Evolutionary conservation across 2,797 vertebrate species (phyloP), one percentile per base, ranked within the genome.

Genomic region (Myotis planiceps): DNA sequence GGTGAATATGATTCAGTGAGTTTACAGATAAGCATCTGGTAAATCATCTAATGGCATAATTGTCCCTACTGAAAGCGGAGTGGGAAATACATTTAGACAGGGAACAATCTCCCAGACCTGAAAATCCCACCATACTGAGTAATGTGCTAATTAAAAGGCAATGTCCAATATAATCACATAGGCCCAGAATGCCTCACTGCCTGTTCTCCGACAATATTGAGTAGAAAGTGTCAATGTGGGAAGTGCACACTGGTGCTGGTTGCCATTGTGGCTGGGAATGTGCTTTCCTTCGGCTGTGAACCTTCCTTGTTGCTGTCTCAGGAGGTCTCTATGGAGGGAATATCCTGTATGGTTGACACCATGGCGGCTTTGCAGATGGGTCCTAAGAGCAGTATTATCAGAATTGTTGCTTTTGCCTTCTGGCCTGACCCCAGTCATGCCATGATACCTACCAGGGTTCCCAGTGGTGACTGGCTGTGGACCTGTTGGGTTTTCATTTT

Each of bases 21-120:
- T 65, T 79, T 29, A 65, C 37, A 95, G 55, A 74, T 69, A 19
- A 74, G 74, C 32, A 49, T 90, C 80, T 90, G 82, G 29, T 21
- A 89, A 72, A 39, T 66, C 81, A 93, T 71, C 37, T 80, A 81
- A 45, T 72, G 58, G 10, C 34, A 79, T 86, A 95, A 71, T 79
- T 71, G 39, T 87, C 34, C 58, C 21, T 69, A 5, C 63, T 80
- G n/a, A 65, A 79, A 95, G 19, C 76, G 32, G 15, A 95, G 32
- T 71, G 15, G 65, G 15, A 82, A 88, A 71, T 90, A 39, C 45
- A 81, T 47, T 66, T 45, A 51, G 23, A 14, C 12, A 81, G 66
- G 53, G 51, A 21, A 13, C 79, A 90, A 29, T 45, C 45, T 25
- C n/a, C 29, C 5, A 9, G 66, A 68, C 15, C 60, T 87, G 29